A percentile compares a stretch with the other conserved stretches of the same genome.
phyloP scores from a whole-genome alignment of 2,888 invertebrate species.

The Sinohyriopsis cumingii region DNA sequence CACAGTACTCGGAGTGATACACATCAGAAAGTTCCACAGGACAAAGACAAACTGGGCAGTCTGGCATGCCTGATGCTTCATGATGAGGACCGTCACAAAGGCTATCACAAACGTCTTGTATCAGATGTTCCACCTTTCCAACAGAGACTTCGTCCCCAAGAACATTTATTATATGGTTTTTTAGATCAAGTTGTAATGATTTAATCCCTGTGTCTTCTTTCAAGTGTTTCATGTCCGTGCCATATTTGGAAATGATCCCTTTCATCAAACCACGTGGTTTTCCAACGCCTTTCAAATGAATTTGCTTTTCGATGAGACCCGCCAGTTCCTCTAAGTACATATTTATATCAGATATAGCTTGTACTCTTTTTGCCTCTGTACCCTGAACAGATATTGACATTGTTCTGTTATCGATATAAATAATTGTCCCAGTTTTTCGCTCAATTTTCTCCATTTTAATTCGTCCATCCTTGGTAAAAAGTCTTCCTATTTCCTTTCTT shows the following conservation, averaged over 20 bases:
- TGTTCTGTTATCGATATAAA: slow-evolving; percentile 38
- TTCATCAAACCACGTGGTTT: slow-evolving; percentile 55
- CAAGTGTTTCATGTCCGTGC: slow-evolving; percentile 37
- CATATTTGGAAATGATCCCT: slow-evolving; percentile 43
- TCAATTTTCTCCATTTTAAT: slow-evolving; percentile 28
- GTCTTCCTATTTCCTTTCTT: slow-evolving; percentile 10
- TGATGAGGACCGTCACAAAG: no score
- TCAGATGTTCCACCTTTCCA: slow-evolving; percentile 21
- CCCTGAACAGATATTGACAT: slow-evolving; percentile 44
- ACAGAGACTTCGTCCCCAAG: slow-evolving; percentile 35
- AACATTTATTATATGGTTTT: slow-evolving; percentile 33
- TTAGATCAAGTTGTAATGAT: slow-evolving; percentile 36
- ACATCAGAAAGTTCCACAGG: slow-evolving; percentile 46
- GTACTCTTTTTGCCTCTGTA: slow-evolving; percentile 8
- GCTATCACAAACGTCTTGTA: slow-evolving; percentile 15
- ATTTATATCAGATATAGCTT: slow-evolving; percentile 23
- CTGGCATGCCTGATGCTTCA: slow-evolving; percentile 12
- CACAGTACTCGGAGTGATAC: slow-evolving; percentile 60
- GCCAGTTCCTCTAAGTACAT: slow-evolving; percentile 21
- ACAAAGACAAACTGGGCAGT: slow-evolving; percentile 62
- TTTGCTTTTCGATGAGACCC: slow-evolving; percentile 11
- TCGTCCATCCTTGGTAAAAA: slow-evolving; percentile 40
- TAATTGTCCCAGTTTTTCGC: slow-evolving; percentile 23
- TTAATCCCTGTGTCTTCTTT: slow-evolving; percentile 22
- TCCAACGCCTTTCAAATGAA: slow-evolving; percentile 35